These are phyloP conservation scores for Tarsius wallacei DNA, from an alignment of 2,797 vertebrate species.

Conservation along the genomic window DNA sequence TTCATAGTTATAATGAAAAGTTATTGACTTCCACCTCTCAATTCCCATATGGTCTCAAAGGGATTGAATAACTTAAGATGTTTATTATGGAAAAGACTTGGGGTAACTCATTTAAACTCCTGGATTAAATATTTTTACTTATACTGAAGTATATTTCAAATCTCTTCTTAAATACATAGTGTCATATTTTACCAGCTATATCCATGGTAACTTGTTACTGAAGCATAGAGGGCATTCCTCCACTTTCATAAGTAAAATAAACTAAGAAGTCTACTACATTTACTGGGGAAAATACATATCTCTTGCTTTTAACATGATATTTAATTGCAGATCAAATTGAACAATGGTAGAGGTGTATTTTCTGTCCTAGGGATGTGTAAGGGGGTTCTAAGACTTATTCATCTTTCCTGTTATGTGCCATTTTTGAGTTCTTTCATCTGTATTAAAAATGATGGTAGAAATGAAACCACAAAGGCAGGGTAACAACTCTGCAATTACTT, in stretches of 20 bases:
- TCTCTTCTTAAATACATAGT: not conserved
- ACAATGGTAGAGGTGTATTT: not conserved
- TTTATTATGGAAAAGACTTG: not conserved
- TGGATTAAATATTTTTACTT: not conserved
- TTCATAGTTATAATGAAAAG: conserved; percentile 18
- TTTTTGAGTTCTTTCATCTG: conserved; percentile 6
- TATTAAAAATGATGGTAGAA: not conserved
- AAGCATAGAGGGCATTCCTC: not conserved
- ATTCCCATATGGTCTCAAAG: not conserved
- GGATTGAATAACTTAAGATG: not conserved
- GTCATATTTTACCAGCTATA: conserved; percentile 38
- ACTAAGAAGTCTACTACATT: not conserved
- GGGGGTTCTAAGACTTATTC: not conserved
- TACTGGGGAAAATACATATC: not conserved
- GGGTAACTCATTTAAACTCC: not conserved
- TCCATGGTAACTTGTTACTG: not conserved
- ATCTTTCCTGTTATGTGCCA: not conserved
- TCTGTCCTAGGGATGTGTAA: not conserved
- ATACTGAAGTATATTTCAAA: conserved; percentile 12
- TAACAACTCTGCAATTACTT: conserved; percentile 20
- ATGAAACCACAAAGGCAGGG: conserved; percentile 3
- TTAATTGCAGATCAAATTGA: conserved; percentile 29
- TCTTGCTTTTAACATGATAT: conserved; percentile 48
- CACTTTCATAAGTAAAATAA: conserved; percentile 64
- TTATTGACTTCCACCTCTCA: not conserved